A percentile compares a stretch with the other conserved stretches of the same genome.
Conservation (phyloP, 2,113 vertebrate genomes). For the Pluvialis apricaria region DNA sequence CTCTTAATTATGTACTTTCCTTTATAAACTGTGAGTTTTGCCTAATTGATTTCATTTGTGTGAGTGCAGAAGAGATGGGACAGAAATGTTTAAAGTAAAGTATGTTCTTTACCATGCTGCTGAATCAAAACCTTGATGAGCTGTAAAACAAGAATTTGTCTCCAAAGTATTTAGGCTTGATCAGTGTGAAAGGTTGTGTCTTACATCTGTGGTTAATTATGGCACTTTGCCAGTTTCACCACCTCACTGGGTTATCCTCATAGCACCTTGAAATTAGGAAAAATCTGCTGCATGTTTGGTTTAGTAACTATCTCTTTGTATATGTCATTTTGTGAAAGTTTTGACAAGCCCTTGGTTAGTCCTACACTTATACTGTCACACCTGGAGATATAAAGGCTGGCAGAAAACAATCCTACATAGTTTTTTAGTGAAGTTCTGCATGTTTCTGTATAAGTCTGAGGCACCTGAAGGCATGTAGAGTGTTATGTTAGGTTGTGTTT, state of each 20-base stretch:
- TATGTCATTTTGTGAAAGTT: background rate
- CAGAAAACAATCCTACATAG: background rate
- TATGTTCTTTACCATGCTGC: background rate
- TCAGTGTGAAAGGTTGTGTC: background rate
- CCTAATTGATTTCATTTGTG: background rate
- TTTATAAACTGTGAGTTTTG: background rate
- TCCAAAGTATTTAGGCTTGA: background rate
- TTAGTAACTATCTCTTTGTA: background rate
- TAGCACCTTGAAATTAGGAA: background rate
- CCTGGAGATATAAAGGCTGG: background rate
- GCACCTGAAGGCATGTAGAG: background rate
- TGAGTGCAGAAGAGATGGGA: background rate
- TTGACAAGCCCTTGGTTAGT: background rate
- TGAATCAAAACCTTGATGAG: background rate
- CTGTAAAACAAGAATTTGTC: background rate
- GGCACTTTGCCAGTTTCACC: background rate
- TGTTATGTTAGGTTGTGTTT: background rate
- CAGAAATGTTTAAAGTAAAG: background rate
- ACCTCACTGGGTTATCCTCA: background rate
- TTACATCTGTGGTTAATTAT: background rate
- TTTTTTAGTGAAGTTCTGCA: background rate
- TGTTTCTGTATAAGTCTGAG: background rate
- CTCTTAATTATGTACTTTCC: background rate
- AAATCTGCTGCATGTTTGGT: background rate
- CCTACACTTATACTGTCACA: background rate